A percentile compares a stretch with the other conserved stretches of the same genome.
phyloP scores from a whole-genome alignment of 2,113 vertebrate genomes.

The Microtus pennsylvanicus region DNA sequence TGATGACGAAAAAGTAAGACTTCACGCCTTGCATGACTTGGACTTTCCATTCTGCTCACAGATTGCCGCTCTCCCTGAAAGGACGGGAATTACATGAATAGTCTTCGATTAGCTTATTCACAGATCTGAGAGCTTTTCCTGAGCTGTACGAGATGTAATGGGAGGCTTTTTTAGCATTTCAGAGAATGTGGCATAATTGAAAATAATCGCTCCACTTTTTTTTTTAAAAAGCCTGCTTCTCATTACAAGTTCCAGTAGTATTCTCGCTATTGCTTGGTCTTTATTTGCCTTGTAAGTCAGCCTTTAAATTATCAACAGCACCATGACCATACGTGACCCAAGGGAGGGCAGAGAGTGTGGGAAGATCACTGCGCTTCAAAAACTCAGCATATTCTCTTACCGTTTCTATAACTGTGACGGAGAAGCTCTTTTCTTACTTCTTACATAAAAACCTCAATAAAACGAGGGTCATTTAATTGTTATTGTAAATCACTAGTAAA shows the following conservation, averaged over 20 bases:
- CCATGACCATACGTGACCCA: background rate
- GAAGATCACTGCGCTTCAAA: slow-evolving; percentile 24
- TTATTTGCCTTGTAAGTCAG: slow-evolving; percentile 54
- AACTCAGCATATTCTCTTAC: slow-evolving; percentile 48
- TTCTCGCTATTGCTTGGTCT: slow-evolving; percentile 50
- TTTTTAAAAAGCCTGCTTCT: slow-evolving; percentile 35
- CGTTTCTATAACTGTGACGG: slow-evolving; percentile 54
- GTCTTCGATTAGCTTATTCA: slow-evolving; percentile 65
- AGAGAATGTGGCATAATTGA: slow-evolving; percentile 42
- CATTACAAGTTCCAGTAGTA: slow-evolving; percentile 11
- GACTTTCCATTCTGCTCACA: slow-evolving; percentile 24
- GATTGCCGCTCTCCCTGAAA: slow-evolving; percentile 57
- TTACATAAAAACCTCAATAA: slow-evolving; percentile 59
- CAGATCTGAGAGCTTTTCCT: slow-evolving; percentile 57
- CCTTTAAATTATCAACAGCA: slow-evolving; percentile 49
- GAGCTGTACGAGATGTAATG: slow-evolving; percentile 34
- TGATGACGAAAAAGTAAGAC: slow-evolving; percentile 97
- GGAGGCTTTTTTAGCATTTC: slow-evolving; percentile 26
- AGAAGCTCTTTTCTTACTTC: slow-evolving; percentile 66
- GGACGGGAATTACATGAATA: slow-evolving; percentile 52
- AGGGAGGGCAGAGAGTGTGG: background rate
- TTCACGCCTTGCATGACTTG: slow-evolving; percentile 29
- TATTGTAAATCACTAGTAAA: slow-evolving; percentile 64
- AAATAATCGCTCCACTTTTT: slow-evolving; percentile 63
- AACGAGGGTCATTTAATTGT: slow-evolving; percentile 59